Conservation (phyloP, 1,140 invertebrate species). For the Andrena cerasifolii region DNA sequence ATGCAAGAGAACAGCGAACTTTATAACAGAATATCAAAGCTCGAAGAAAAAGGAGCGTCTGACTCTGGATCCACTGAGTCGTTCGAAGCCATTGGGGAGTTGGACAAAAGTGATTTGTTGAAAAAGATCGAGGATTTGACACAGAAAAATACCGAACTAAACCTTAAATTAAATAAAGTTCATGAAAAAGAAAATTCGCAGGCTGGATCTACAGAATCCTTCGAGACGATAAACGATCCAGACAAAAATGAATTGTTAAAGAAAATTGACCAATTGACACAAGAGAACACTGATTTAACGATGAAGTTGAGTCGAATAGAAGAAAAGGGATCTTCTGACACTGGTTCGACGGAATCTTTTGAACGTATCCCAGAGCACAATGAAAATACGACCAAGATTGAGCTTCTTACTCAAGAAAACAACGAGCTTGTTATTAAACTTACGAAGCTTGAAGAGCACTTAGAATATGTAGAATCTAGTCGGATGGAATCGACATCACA, state of each 20-base stretch:
- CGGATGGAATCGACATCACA: not conserved
- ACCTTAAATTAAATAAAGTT: constrained; percentile 64
- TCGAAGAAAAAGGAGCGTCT: constrained; percentile 82
- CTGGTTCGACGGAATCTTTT: constrained; percentile 80
- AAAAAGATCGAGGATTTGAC: constrained; percentile 86
- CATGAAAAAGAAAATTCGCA: constrained; percentile 70
- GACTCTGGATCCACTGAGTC: constrained; percentile 74
- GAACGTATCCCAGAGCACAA: constrained; percentile 76
- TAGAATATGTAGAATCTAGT: constrained; percentile 53
- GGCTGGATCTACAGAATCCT: constrained; percentile 72
- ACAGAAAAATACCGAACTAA: constrained; percentile 83
- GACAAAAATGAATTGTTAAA: constrained; percentile 84
- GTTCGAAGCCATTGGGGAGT: constrained; percentile 76
- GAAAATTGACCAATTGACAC: constrained; percentile 85
- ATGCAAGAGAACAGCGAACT: constrained; percentile 83
- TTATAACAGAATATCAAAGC: constrained; percentile 81
- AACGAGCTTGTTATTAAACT: constrained; percentile 82
- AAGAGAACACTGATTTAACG: constrained; percentile 84
- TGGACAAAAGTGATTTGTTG: constrained; percentile 84
- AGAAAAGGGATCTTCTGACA: constrained; percentile 83
- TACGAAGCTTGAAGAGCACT: constrained; percentile 78
- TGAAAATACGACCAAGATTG: constrained; percentile 87
- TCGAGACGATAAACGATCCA: constrained; percentile 70
- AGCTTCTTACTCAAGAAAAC: constrained; percentile 86
- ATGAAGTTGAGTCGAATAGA: constrained; percentile 83